phyloP scores from a whole-genome alignment of 37 sponge, comb jelly and placozoan genomes.

The Ianthella basta region DNA sequence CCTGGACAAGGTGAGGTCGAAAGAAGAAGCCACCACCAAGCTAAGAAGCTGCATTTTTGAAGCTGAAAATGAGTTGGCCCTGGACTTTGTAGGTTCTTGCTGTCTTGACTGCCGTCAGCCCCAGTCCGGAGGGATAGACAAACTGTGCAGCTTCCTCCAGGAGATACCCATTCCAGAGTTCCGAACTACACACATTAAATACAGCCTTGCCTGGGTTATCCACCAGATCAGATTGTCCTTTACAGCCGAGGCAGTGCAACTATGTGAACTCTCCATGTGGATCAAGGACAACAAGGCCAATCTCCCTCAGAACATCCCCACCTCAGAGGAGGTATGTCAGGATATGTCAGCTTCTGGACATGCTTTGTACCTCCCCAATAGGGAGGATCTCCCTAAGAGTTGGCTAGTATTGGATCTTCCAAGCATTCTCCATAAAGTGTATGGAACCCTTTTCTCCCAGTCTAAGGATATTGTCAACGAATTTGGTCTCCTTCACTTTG shows the following conservation, averaged over 20 bases:
- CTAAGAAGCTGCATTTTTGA: background rate
- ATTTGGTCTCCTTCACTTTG: slow-evolving; percentile 23
- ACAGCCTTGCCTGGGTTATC: background rate
- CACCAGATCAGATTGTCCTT: background rate
- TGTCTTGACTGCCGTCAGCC: slow-evolving; percentile 14
- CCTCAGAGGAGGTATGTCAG: background rate
- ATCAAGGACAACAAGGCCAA: background rate
- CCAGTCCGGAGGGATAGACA: background rate
- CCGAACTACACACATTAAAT: background rate
- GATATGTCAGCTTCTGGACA: background rate
- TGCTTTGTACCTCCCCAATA: background rate
- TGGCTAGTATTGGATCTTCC: background rate
- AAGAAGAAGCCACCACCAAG: background rate
- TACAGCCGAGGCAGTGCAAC: background rate
- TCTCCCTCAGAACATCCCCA: background rate
- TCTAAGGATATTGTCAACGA: background rate
- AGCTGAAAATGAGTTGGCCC: background rate
- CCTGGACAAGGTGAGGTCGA: background rate
- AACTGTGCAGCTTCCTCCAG: background rate
- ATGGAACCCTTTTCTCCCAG: background rate
- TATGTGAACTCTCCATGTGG: background rate
- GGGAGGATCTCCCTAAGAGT: background rate
- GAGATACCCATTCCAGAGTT: background rate
- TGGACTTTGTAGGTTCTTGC: background rate
- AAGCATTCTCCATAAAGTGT: background rate